Evolutionary conservation across 2,888 invertebrate species (phyloP), one percentile per base, ranked within the genome.

Genomic region (Tanytarsus gracilentus): DNA sequence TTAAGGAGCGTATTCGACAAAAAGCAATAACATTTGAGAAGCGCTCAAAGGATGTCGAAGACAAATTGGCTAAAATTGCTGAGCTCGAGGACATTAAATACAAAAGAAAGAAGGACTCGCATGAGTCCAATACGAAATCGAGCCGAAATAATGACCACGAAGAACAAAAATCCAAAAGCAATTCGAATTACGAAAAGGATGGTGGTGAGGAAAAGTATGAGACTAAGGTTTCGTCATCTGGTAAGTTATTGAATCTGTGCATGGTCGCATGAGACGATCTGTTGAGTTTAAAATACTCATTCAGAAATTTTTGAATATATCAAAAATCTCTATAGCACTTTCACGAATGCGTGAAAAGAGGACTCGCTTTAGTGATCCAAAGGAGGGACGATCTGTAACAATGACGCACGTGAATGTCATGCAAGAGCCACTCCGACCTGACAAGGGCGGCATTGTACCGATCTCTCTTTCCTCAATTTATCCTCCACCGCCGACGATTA

Each of bases 291-390:
- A 2, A 23, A 44, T n/a, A 44, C 23, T 23, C 21, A 11, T 44
- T 18, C 18, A 11, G 44, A 44, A 44, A n/a, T 18, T 44, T 44
- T 44, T 18, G 11, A 33, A 16, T 44, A 11, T 44, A 23, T 18
- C 33, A 33, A 33, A 33, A 9, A n/a, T 4, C 44, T 9, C n/a
- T 9, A 9, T 11, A 25, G 16, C 21, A 26, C 8, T 33, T 8
- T n/a, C 21, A n/a, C 49, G n/a, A 33, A 3, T 39, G 18, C 27
- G 27, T 23, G 55, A 55, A 23, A 55, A 55, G 26, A 55, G 40
- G n/a, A 39, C 55, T 16, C 55, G 58, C 9, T 58, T 58, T 48
- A 58, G 40, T 40, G 58, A 58, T 48, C 48, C 48, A n/a, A 58
- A 58, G 30, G 58, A 58, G 9, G 27, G 26, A 26, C 48, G 44